A percentile compares a stretch with the other conserved stretches of the same genome.
phyloP scores from a whole-genome alignment of 2,797 vertebrate genomes.

The Poeciliopsis turneri region DNA sequence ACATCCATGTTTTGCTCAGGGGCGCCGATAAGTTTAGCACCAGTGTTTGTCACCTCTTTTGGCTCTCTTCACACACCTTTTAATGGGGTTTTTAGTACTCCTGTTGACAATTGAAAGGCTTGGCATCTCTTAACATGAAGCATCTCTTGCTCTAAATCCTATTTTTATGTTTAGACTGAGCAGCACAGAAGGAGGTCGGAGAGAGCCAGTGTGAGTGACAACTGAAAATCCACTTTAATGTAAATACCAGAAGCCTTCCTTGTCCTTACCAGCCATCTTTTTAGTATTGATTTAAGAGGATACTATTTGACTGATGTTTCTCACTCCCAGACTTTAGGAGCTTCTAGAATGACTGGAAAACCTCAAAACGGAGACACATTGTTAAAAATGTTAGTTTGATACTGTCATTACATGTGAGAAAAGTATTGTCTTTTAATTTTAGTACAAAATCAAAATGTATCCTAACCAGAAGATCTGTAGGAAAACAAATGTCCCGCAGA shows the following conservation, averaged over 20 bases:
- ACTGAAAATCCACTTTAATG: conserved; percentile 24
- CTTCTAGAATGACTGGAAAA: background rate
- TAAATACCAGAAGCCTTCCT: conserved; percentile 10
- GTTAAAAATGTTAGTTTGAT: background rate
- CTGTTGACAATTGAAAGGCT: conserved; percentile 50
- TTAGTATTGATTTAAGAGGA: background rate
- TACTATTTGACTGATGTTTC: background rate
- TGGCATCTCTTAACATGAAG: conserved; percentile 28
- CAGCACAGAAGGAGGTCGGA: conserved; percentile 18
- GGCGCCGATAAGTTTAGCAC: conserved; percentile 3
- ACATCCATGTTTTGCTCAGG: background rate
- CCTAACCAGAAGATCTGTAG: conserved; percentile 1
- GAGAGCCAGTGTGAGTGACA: conserved; percentile 10
- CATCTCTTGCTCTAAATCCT: conserved; percentile 27
- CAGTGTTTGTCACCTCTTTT: conserved; percentile 22
- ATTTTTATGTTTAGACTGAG: conserved; percentile 38
- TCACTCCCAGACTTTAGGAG: background rate
- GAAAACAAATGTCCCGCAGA: conserved; percentile 11
- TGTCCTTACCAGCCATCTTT: conserved; percentile 3
- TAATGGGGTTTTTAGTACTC: conserved; percentile 24
- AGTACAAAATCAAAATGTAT: conserved; percentile 7
- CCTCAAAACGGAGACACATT: background rate
- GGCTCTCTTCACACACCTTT: conserved; percentile 36
- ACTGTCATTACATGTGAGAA: no score
- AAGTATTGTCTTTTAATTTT: background rate